Base-by-base conservation (phyloP, 2,797 vertebrate genomes). In the Myotis pilosus region DNA sequence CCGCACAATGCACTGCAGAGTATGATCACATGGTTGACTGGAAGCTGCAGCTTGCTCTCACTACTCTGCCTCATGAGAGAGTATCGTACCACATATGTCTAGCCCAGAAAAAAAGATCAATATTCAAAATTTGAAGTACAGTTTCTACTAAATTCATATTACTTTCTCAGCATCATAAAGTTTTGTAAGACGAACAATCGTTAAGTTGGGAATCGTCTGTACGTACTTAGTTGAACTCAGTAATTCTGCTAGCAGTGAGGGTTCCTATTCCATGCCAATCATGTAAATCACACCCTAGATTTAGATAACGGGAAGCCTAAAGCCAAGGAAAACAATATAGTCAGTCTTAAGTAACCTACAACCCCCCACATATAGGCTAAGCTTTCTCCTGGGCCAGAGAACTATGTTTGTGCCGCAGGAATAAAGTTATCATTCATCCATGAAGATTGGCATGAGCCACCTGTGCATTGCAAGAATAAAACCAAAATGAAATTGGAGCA, bases 281-380 rank as follows among this genome's bases (percentile, higher is more conserved):
- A 16, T 53, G 17, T 91, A 91, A 41, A 89, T 83, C 68, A 80
- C n/a, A 92, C 44, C 33, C 17, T 76, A 62, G 60, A 57, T 72
- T 86, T 66, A 92, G 83, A 91, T 92, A 80, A 94, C 4, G 20
- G 13, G n/a, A 94, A 66, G 33, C 36, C 83, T 79, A 92, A 84
- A 25, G 60, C 60, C 81, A 94, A 96, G 19, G 13, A 92, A 89
- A 94, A 76, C 69, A 95, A 89, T 22, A 62, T 0, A 47, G 51
- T 94, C 28, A 83, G 36, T 41, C 25, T 49, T 80, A 82, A 78
- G 60, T 44, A 23, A 68, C 33, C 23, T 71, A 71, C 25, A 81
- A 51, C 47, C 33, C 57, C 33, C 15, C 11, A 23, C 20, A 79
- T 64, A 8, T 72, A 75, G 49, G 11, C 69, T 79, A 82, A 60